Base-by-base conservation (phyloP, 2,888 invertebrate genomes). In the Philereme transversata region DNA sequence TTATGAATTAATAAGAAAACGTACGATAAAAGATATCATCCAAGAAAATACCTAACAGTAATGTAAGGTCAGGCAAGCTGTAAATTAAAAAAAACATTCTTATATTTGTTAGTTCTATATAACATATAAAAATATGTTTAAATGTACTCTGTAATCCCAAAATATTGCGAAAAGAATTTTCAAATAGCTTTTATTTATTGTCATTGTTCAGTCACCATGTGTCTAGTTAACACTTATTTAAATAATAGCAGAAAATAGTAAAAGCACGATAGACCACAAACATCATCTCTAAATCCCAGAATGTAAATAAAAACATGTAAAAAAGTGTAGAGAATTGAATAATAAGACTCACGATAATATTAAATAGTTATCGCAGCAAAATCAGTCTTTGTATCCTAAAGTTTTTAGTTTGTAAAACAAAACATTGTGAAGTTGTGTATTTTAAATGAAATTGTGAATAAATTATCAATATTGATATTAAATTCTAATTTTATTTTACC, bases 371-470 rank as follows among this genome's bases (percentile, higher is more conserved):
- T 86, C 86, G 85, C 80, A 77, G 78, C 87, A 85, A 78, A 85
- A 82, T 4, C 83, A 87, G 83, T 85, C 87, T 86, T 85, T 82
- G 86, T 90, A 89, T 88, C 87, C 90, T 89, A 89, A 89, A 85
- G 78, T 88, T 90, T 90, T 90, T 90, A 91, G 89, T 91, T 92
- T 87, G 77, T 87, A 88, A 90, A 90, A 88, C 86, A 82, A 84
- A 87, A 87, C 86, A 87, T 89, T 90, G 90, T 91, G 90, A 91
- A 90, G 83, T 92, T 91, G 91, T 91, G 92, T 92, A 92, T 91
- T 91, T 92, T 92, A 91, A 90, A 90, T 90, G 88, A 91, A 91
- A 90, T 90, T 91, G 91, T 91, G 89, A 92, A 90, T 92, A 92
- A 92, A 91, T 90, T 90, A 91, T 92, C 90, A 90, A 88, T 89